A percentile compares a stretch with the other conserved stretches of the same genome.
phyloP scores from a whole-genome alignment of 2,797 vertebrate species.

The Acanthornis magna region DNA sequence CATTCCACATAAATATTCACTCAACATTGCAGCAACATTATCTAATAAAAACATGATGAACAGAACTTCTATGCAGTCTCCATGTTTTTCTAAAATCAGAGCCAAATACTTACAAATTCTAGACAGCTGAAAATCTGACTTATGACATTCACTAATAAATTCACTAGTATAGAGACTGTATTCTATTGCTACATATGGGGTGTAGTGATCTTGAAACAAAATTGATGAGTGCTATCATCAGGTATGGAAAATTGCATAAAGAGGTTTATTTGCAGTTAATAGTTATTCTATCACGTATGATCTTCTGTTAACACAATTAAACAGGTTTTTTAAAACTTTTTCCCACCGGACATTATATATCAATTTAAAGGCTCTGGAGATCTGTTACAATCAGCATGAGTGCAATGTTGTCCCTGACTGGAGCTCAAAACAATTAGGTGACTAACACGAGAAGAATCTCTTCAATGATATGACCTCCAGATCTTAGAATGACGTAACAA shows the following conservation, averaged over 20 bases:
- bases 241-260: neutral
- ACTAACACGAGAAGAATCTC: neutral
- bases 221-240: neutral
- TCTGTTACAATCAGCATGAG: neutral
- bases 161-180: neutral
- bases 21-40: neutral
- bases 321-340: fast-evolving
- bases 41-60: neutral
- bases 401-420: neutral
- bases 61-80: neutral
- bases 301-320: neutral
- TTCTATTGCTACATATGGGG: neutral
- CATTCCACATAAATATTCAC: neutral
- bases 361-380: neutral
- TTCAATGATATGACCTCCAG: neutral
- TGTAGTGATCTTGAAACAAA: neutral
- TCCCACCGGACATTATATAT: neutral
- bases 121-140: neutral
- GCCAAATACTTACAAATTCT: neutral
- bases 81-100: neutral
- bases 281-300: neutral
- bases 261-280: neutral
- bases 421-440: neutral
- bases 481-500: neutral
- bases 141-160: neutral